phyloP scores from a whole-genome alignment of 2,113 vertebrate genomes.

The Xyrauchen texanus region DNA sequence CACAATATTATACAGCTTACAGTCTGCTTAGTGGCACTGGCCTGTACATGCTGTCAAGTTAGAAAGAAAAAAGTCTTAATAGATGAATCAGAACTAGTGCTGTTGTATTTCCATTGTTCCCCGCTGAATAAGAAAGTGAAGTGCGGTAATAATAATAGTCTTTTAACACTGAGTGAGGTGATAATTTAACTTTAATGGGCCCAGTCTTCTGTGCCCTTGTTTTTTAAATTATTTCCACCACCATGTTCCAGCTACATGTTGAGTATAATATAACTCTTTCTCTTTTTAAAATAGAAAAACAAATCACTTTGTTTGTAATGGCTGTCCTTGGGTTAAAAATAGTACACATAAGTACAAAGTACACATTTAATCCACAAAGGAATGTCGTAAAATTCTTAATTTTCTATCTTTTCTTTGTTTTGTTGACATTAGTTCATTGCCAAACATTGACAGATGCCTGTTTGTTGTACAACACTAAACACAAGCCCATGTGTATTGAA shows the following conservation, averaged over 20 bases:
- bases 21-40: too few species aligned
- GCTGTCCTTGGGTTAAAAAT: not conserved
- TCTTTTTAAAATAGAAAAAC: not conserved
- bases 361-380: not conserved
- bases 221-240: slow-evolving; percentile 31
- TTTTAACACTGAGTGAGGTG: slow-evolving; percentile 40
- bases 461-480: slow-evolving; percentile 50
- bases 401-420: not conserved
- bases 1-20: too few species aligned
- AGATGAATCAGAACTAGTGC: too few species aligned
- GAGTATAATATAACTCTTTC: slow-evolving; percentile 6
- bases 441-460: not conserved
- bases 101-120: slow-evolving; percentile 26
- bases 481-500: slow-evolving; percentile 64
- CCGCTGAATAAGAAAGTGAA: slow-evolving; percentile 45
- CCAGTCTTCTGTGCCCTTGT: slow-evolving; percentile 38
- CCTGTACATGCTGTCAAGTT: too few species aligned
- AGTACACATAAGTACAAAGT: not conserved
- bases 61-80: too few species aligned
- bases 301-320: not conserved
- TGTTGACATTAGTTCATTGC: not conserved
- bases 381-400: not conserved
- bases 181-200: slow-evolving; percentile 58
- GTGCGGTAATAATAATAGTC: slow-evolving; percentile 46
- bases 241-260: slow-evolving; percentile 41